A percentile compares a stretch with the other conserved stretches of the same genome.
Evolutionary conservation across 2,113 vertebrate species (phyloP).

Genomic region (Boulengeromyrus knoepffleri): DNA sequence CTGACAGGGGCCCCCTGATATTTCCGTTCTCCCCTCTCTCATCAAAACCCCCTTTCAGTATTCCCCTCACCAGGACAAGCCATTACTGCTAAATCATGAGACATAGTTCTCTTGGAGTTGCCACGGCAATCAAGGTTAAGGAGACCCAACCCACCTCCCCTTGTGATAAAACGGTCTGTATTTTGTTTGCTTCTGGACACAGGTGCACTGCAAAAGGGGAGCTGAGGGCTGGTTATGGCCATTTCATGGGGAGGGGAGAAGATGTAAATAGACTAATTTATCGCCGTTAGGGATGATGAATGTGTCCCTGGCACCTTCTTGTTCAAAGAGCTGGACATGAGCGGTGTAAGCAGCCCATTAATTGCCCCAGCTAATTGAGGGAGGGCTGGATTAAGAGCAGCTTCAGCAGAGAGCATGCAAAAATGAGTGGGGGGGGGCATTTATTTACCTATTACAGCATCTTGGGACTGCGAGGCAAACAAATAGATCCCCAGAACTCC

Average conservation of each 20-base stretch:
- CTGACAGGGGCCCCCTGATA: not conserved
- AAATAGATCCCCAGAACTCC: conserved; percentile 1
- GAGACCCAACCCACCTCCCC: not conserved
- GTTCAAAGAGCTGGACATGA: not conserved
- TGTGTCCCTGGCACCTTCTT: not conserved
- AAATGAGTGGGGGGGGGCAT: not conserved
- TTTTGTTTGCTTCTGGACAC: not conserved
- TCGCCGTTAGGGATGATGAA: not conserved
- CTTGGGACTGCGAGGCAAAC: not conserved
- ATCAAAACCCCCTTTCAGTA: not conserved
- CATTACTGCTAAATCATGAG: not conserved
- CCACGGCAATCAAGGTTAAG: not conserved
- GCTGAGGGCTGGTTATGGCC: not conserved
- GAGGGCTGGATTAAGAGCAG: not conserved
- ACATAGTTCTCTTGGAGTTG: not conserved
- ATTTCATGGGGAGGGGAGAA: not conserved
- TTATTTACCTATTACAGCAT: conserved; percentile 17
- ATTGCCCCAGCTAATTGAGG: not conserved
- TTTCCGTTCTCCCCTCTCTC: not conserved
- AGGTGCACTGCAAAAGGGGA: not conserved
- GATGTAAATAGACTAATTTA: not conserved
- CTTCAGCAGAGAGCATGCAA: not conserved
- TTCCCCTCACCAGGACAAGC: not conserved
- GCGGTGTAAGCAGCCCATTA: not conserved
- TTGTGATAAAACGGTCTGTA: not conserved